phyloP scores from a whole-genome alignment of 2,888 invertebrate genomes.

The Beris chalybata region DNA sequence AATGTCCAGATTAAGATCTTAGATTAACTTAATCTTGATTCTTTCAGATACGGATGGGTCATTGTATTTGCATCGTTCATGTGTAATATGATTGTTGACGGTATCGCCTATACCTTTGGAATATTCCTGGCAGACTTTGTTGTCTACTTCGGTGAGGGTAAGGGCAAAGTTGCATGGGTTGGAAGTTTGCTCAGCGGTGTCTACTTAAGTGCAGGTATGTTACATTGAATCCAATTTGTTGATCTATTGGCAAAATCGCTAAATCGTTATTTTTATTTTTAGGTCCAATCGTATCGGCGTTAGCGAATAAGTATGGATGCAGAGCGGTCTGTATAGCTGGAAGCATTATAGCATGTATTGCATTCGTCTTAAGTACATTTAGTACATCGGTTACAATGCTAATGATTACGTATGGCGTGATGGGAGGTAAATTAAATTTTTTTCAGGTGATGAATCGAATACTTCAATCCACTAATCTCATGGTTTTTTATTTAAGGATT shows the following conservation, averaged over 20 bases:
- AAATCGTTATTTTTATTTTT: conserved; percentile 14
- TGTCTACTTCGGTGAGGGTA: conserved; percentile 78
- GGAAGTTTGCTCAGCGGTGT: conserved; percentile 94
- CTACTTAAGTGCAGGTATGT: conserved; percentile 86
- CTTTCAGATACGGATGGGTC: conserved; percentile 79
- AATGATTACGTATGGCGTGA: conserved; percentile 89
- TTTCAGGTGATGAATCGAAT: background rate
- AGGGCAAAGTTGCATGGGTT: conserved; percentile 89
- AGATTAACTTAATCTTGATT: conserved; percentile 5
- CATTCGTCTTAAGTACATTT: conserved; percentile 86
- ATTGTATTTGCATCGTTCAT: conserved; percentile 95
- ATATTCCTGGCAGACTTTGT: conserved; percentile 84
- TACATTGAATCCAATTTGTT: background rate
- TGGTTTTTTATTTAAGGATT: conserved; percentile 64
- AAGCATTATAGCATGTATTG: conserved; percentile 78
- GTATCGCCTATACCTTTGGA: conserved; percentile 98
- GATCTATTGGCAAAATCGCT: background rate
- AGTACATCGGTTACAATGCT: conserved; percentile 84
- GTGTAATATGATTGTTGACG: conserved; percentile 98
- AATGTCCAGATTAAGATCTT: background rate
- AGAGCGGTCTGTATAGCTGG: conserved; percentile 92
- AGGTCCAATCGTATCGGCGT: conserved; percentile 93
- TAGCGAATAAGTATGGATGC: conserved; percentile 96
- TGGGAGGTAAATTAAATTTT: conserved; percentile 72
- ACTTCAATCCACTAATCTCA: background rate